Evolutionary conservation across 1,140 invertebrate genomes (phyloP), one percentile per base, ranked within the genome.

Genomic region (Propsilocerus akamusi): DNA sequence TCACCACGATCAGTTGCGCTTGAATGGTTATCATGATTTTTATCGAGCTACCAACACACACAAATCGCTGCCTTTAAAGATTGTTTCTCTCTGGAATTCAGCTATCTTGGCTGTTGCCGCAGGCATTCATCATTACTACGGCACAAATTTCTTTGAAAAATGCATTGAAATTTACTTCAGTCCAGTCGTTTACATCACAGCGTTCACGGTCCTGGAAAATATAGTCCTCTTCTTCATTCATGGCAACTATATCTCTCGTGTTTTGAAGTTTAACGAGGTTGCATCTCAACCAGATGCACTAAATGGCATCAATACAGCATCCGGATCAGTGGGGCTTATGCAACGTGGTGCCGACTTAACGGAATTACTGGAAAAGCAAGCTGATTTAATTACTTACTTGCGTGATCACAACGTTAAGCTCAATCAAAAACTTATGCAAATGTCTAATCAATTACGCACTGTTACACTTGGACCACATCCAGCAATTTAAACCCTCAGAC

Each of bases 1-100:
- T 10, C 71, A 66, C 51, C 78, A 81, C 58, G 69, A 76, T 54
- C 60, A 66, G 49, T 59, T 80, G 22, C 65, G 77, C 48, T 63
- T 78, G 51, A 69, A 69, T 55, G 78, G 77, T 23, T 81, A 80
- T 55, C 66, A 80, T 49, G 77, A 80, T 25, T 81, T 80, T 57
- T 76, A 79, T 61, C 72, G 76, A 49, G 71, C 72, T 5, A 78
- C 73, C 4, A 69, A 72, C 56, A 66, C 70, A 41, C 71, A 74
- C 41, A 70, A 75, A 52, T 67, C 72, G 50, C 63, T 73, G 30
- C 77, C 78, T 2, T 60, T 78, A n/a, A 75, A 77, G 51, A 62
- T 79, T 34, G 70, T 73, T 0, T 78, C 76, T 4, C 58, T 80
- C 22, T 79, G 77, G 76, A 78, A 73, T 55, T 70, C 70, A 1